Evolutionary conservation across 2,888 invertebrate genomes (phyloP).

Genomic region (Troglohyphantes excavatus): DNA sequence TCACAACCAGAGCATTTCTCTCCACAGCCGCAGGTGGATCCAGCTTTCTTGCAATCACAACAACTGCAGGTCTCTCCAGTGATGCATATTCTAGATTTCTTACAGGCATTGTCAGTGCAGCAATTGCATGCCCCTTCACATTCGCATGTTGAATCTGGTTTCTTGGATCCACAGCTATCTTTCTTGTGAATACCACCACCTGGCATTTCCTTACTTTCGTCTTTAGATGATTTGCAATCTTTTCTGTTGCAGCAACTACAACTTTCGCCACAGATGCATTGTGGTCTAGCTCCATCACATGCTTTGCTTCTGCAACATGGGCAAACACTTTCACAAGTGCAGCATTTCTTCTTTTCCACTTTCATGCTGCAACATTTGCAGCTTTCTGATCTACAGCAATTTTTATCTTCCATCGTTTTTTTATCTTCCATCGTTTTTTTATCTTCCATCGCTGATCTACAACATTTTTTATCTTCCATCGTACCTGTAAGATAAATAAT

Average conservation of each 20-base stretch:
- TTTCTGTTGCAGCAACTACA: conserved; percentile 6
- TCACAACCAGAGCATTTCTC: background rate
- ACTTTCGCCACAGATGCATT: background rate
- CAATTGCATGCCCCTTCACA: background rate
- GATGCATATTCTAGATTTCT: background rate
- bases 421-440: too few relatives aligned
- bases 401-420: too few relatives aligned
- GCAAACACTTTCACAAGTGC: background rate
- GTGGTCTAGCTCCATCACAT: background rate
- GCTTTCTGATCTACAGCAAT: background rate
- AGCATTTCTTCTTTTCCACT: background rate
- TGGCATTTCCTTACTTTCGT: background rate
- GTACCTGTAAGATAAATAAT: too few relatives aligned
- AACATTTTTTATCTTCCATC: too few relatives aligned
- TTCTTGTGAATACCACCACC: background rate
- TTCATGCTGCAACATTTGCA: background rate
- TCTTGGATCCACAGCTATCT: background rate
- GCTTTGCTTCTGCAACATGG: conserved; percentile 13
- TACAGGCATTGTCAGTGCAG: background rate
- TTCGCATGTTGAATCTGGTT: background rate
- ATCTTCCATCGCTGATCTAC: too few relatives aligned
- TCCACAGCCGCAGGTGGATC: background rate
- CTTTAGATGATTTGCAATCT: background rate
- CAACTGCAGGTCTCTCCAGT: conserved; percentile 27
- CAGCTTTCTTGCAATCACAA: conserved; percentile 3